phyloP scores from a whole-genome alignment of 1,140 invertebrate species.

The Pinna nobilis region DNA sequence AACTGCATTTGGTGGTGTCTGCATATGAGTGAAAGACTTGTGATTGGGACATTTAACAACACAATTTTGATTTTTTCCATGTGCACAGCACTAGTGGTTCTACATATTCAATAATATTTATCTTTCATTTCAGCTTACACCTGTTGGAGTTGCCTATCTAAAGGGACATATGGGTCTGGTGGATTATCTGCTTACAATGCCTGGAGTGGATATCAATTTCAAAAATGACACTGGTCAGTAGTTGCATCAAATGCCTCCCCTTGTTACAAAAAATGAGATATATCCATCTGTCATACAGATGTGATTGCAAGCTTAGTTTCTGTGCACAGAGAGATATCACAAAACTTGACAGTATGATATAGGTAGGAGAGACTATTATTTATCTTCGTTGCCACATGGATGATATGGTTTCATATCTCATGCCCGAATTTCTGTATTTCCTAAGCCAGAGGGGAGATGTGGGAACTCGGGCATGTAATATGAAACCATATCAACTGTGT shows the following conservation, averaged over 20 bases:
- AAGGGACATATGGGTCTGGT: conserved; percentile 78
- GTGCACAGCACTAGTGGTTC: no score
- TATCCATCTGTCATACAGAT: neutral
- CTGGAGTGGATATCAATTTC: conserved; percentile 77
- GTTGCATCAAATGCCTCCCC: neutral
- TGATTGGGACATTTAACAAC: no score
- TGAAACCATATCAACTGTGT: no score
- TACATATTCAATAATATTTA: neutral
- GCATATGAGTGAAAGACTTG: no score
- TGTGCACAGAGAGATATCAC: neutral
- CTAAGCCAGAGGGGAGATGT: no score
- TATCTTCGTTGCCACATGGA: no score
- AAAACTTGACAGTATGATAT: no score
- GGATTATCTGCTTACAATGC: conserved; percentile 74
- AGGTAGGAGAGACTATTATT: no score
- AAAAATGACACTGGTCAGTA: conserved; percentile 69
- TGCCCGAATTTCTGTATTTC: no score
- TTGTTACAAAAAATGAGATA: neutral
- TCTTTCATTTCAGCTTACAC: conserved; percentile 72
- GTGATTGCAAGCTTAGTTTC: neutral
- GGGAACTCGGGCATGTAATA: no score
- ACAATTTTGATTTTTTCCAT: neutral
- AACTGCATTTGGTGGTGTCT: no score
- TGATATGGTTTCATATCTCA: no score
- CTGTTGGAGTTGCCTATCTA: conserved; percentile 76